Base-by-base conservation (phyloP, 92 coral and sea anemone genomes). In the Palythoa grandis region DNA sequence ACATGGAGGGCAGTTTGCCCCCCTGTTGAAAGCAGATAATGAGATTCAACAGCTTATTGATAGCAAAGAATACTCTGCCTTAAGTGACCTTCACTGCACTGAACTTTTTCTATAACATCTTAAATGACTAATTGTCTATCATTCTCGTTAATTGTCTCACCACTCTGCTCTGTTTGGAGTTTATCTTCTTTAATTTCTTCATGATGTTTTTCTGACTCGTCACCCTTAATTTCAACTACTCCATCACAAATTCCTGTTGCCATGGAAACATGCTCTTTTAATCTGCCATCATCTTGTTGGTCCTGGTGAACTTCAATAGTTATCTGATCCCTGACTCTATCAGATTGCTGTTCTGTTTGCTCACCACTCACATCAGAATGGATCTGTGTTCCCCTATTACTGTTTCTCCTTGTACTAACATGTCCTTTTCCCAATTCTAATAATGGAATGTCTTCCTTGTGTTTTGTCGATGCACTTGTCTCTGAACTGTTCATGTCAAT, bases 401-500 rank as follows among this genome's bases (percentile, higher is more conserved):
- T 79, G 50, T 4, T 9, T 19, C 35, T 63, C n/a, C 39, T 50
- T 63, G 43, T 14, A 50, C 48, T 15, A 10, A 38, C n/a, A 65
- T 20, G 15, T 39, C 8, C 84, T 60, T 43, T 22, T 2, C 19
- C 40, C 56, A 11, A 54, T 29, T 39, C 77, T 68, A n/a, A 10
- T 77, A 22, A 37, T 6, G 0, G 39, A 29, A 25, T 25, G 38
- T 15, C 16, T 12, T 52, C 82, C 47, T 24, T 19, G 58, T 24
- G 17, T 6, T 38, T 48, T 56, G 56, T 52, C 2, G 13, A 52
- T 76, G 35, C 15, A 20, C 57, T 19, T 29, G 70, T 61, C 54
- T 37, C 72, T 35, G 72, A 37, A 37, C n/a, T 54, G 19, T 24
- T 11, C n/a, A 75, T 22, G 40, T 75, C 82, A 54, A 77, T 77